phyloP scores from a whole-genome alignment of 2,113 vertebrate species.

The Sebastes fasciatus region DNA sequence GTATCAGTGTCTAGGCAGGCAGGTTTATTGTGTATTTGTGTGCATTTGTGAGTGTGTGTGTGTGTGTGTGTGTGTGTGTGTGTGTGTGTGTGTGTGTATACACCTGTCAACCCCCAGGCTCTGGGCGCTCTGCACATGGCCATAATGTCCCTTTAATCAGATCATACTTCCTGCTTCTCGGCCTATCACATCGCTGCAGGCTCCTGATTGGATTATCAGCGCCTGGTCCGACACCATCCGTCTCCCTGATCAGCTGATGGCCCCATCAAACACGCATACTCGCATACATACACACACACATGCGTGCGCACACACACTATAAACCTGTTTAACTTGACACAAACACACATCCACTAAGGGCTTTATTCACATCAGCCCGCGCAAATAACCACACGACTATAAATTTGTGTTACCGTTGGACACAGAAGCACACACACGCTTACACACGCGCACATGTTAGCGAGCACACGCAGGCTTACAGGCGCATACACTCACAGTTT shows the following conservation, averaged over 20 bases:
- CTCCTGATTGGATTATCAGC: slow-evolving; percentile 90
- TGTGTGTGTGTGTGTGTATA: slow-evolving; percentile 26
- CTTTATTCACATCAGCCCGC: slow-evolving; percentile 55
- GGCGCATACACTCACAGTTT: slow-evolving; percentile 29
- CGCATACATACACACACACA: slow-evolving; percentile 55
- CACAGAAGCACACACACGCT: slow-evolving; percentile 19
- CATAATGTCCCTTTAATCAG: slow-evolving; percentile 97
- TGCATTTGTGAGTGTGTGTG: slow-evolving; percentile 14
- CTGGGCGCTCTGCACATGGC: slow-evolving; percentile 90
- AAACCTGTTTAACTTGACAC: slow-evolving; percentile 80
- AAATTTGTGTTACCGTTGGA: slow-evolving; percentile 47
- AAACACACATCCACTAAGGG: slow-evolving; percentile 51
- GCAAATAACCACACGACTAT: slow-evolving; percentile 49
- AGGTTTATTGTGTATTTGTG: slow-evolving; percentile 62
- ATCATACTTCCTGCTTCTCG: slow-evolving; percentile 95
- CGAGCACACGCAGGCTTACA: slow-evolving; percentile 5
- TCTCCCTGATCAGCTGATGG: slow-evolving; percentile 83
- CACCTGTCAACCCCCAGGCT: slow-evolving; percentile 79
- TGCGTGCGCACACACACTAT: slow-evolving; percentile 49
- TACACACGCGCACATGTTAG: background rate
- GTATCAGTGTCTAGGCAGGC: slow-evolving; percentile 61
- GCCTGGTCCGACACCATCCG: slow-evolving; percentile 82
- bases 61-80: slow-evolving; percentile 31
- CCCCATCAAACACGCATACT: slow-evolving; percentile 75
- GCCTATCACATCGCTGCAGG: slow-evolving; percentile 97